phyloP scores from a whole-genome alignment of 2,888 invertebrate species.

The Atherix ibis region DNA sequence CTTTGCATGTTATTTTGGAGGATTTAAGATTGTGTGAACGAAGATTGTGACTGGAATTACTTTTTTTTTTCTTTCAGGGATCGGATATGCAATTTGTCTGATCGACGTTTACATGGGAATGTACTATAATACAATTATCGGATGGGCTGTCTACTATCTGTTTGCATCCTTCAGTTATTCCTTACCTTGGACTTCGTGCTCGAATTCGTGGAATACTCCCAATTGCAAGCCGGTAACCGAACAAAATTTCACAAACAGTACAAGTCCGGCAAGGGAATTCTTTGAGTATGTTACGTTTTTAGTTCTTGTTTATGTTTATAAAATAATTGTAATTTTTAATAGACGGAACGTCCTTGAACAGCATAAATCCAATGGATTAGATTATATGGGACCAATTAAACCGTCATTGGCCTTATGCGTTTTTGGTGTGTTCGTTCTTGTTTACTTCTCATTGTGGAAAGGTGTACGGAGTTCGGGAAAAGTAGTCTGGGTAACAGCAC shows the following conservation, averaged over 20 bases:
- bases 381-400: conserved; percentile 77
- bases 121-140: conserved; percentile 95
- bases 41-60: too few species aligned
- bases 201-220: conserved; percentile 74
- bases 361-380: conserved; percentile 65
- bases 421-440: conserved; percentile 77
- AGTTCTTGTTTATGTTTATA: conserved; percentile 6
- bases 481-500: conserved; percentile 91
- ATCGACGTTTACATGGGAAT: conserved; percentile 92
- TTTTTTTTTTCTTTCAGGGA: conserved; percentile 48
- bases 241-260: conserved; percentile 39
- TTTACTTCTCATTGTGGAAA: conserved; percentile 94
- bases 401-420: conserved; percentile 80
- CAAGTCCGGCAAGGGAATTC: conserved; percentile 74
- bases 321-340: conserved; percentile 5
- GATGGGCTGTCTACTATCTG: conserved; percentile 87
- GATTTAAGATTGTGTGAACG: too few species aligned
- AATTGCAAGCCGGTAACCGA: conserved; percentile 52
- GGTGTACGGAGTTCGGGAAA: conserved; percentile 86
- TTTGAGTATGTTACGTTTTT: conserved; percentile 58
- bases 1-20: too few species aligned
- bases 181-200: conserved; percentile 77
- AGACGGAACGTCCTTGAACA: conserved; percentile 80
- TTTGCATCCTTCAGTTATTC: conserved; percentile 64
- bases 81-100: conserved; percentile 91